A percentile compares a stretch with the other conserved stretches of the same genome.
phyloP scores from a whole-genome alignment of 2,797 vertebrate species.

The Gymnoscopelus braueri region DNA sequence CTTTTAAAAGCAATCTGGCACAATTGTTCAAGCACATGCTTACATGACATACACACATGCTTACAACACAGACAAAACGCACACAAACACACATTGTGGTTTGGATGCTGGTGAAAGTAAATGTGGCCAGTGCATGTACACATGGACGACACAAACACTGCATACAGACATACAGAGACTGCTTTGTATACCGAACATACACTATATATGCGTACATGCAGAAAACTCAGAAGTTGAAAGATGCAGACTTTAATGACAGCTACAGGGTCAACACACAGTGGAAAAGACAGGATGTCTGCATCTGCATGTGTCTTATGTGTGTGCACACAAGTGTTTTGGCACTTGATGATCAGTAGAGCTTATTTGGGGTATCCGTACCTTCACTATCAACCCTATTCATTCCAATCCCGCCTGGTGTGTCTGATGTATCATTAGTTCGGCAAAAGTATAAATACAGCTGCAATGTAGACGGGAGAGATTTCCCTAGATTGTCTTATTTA shows the following conservation, averaged over 20 bases:
- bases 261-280: too few species aligned
- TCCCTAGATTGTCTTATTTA: slow-evolving; percentile 23
- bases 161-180: neutral
- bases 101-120: too few species aligned
- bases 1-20: slow-evolving; percentile 56
- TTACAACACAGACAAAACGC: slow-evolving; percentile 4
- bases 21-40: slow-evolving; percentile 26
- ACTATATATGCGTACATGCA: neutral
- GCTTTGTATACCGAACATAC: slow-evolving; percentile 19
- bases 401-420: slow-evolving; percentile 13
- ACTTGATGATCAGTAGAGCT: slow-evolving; percentile 13
- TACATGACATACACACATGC: neutral
- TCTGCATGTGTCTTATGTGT: slow-evolving; percentile 17
- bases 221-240: slow-evolving; percentile 8
- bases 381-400: slow-evolving; percentile 26
- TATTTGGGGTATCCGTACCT: slow-evolving; percentile 10
- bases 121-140: slow-evolving; percentile 1
- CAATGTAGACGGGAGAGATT: slow-evolving; percentile 18
- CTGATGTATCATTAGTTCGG: slow-evolving; percentile 52
- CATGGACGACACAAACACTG: slow-evolving; percentile 9
- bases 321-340: slow-evolving; percentile 18
- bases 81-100: slow-evolving; percentile 11
- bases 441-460: slow-evolving; percentile 40
- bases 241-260: slow-evolving; percentile 12
- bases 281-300: neutral